phyloP scores from a whole-genome alignment of 2,888 invertebrate genomes.

The Prenolepis imparis region DNA sequence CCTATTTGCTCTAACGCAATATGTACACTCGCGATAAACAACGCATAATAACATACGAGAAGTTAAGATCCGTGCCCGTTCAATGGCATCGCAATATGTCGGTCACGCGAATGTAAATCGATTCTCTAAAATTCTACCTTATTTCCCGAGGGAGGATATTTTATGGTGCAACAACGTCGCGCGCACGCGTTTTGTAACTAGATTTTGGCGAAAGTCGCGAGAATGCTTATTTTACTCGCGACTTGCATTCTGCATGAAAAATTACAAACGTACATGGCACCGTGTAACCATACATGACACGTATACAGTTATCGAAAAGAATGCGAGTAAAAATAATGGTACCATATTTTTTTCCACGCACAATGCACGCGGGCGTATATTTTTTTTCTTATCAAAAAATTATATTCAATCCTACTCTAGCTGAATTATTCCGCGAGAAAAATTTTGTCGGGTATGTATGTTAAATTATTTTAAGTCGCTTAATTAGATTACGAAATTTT shows the following conservation, averaged over 20 bases:
- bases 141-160: slow-evolving; percentile 52
- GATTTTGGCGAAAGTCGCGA: slow-evolving; percentile 29
- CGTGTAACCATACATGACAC: background rate
- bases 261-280: background rate
- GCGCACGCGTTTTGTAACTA: slow-evolving; percentile 22
- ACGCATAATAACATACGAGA: background rate
- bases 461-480: background rate
- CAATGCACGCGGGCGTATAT: background rate
- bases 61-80: slow-evolving; percentile 26
- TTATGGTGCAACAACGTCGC: background rate
- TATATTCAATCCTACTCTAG: background rate
- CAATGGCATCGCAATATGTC: slow-evolving; percentile 33
- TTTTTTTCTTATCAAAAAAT: background rate
- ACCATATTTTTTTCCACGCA: background rate
- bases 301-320: background rate
- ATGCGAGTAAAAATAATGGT: background rate
- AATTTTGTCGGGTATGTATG: background rate
- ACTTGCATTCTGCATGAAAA: background rate
- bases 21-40: slow-evolving; percentile 28
- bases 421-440: background rate
- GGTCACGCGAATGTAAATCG: slow-evolving; percentile 58
- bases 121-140: slow-evolving; percentile 53
- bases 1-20: slow-evolving; percentile 16
- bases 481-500: background rate
- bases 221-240: slow-evolving; percentile 26